phyloP scores from a whole-genome alignment of 2,797 vertebrate species.

The Amblyraja radiata region DNA sequence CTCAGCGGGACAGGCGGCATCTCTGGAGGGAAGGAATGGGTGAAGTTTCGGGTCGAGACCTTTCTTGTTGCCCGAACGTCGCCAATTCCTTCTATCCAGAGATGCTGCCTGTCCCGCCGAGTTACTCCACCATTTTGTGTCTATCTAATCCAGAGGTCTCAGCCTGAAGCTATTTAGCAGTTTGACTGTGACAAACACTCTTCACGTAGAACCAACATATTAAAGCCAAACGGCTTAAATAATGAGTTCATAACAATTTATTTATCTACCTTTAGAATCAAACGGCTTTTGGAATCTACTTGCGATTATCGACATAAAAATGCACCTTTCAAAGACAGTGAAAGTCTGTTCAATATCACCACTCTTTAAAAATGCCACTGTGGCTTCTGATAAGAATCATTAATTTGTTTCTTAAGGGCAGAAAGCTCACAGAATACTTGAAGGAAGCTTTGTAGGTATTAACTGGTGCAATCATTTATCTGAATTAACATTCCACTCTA shows the following conservation, averaged over 20 bases:
- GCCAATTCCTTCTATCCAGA: too few relatives aligned
- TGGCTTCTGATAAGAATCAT: background rate
- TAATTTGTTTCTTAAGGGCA: conserved; percentile 41
- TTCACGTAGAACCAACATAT: background rate
- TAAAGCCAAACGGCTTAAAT: background rate
- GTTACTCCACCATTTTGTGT: too few relatives aligned
- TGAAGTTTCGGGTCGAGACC: too few relatives aligned
- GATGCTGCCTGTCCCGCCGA: too few relatives aligned
- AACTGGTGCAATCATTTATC: conserved; percentile 48
- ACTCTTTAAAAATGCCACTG: background rate
- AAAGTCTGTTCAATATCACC: background rate
- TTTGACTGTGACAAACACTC: background rate
- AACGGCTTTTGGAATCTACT: background rate
- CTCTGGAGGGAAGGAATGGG: too few relatives aligned
- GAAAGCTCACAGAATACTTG: conserved; percentile 42
- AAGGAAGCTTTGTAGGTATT: conserved; percentile 46
- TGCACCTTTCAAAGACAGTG: background rate
- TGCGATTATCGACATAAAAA: background rate
- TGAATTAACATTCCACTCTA: conserved; percentile 53
- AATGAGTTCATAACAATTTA: background rate
- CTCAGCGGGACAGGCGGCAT: too few relatives aligned
- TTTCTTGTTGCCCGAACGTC: too few relatives aligned
- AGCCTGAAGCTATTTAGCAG: background rate
- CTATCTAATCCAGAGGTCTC: background rate
- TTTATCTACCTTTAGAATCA: background rate